phyloP scores from a whole-genome alignment of 2,113 vertebrate genomes.

The Noctilio leporinus region DNA sequence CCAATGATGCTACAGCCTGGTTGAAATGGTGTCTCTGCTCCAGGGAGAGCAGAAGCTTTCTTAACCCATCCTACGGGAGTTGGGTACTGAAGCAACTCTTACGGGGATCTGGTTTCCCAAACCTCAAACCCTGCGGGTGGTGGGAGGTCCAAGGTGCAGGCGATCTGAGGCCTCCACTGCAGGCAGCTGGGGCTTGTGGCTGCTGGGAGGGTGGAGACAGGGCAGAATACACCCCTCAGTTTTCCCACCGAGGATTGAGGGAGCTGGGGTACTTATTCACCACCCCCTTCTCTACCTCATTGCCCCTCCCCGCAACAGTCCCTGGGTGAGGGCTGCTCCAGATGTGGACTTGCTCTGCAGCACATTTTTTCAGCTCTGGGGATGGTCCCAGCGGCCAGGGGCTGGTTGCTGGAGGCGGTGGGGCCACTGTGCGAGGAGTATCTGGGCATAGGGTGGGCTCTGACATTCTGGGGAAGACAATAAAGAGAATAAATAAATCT shows the following conservation, averaged over 20 bases:
- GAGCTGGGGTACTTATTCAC: not conserved
- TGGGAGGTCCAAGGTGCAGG: not conserved
- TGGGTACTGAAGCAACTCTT: not conserved
- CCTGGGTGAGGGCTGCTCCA: too few species aligned
- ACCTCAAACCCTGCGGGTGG: not conserved
- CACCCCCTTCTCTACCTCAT: fast-evolving
- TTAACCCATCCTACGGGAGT: not conserved
- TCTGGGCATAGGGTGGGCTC: not conserved
- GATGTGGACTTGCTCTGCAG: not conserved
- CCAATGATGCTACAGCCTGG: not conserved
- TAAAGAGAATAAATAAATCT: not conserved
- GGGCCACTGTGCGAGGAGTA: not conserved
- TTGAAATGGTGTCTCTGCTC: not conserved
- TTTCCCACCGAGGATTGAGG: not conserved
- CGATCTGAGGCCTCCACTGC: not conserved
- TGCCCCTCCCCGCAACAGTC: not conserved
- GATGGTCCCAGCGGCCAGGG: not conserved
- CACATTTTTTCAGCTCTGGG: not conserved
- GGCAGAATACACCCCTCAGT: not conserved
- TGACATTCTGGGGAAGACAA: not conserved
- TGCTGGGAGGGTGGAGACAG: not conserved
- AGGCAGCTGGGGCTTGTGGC: not conserved
- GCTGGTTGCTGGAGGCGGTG: not conserved
- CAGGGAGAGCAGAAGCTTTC: not conserved
- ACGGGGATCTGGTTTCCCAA: not conserved